Base-by-base conservation (phyloP, 2,797 vertebrate species). In the Lacerta bilineata region DNA sequence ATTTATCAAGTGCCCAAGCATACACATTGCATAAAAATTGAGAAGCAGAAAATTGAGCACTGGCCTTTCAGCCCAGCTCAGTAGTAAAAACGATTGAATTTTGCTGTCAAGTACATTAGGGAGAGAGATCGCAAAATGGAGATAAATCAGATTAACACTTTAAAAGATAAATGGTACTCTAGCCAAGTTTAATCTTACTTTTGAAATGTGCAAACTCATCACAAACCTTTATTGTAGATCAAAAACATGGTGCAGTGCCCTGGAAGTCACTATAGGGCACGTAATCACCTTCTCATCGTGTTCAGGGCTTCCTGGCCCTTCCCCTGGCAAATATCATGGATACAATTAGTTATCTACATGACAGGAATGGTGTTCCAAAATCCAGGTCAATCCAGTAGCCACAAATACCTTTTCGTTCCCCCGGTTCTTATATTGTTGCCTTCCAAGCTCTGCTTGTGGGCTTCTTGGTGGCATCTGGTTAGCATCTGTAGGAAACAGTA, bases 11-110 rank as follows among this genome's bases (percentile, higher is more conserved):
- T 80, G n/a, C 0, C 2, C 79, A 92, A 82, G 85, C 74, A 80
- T 84, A 94, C 86, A 87, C 85, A 75, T 25, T 80, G 89, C 86
- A 91, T 93, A 93, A 87, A 93, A 93, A 85, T 41, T 88, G 84
- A 91, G 92, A 84, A 90, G 93, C 71, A 90, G 93, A 91, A 95
- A 94, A 94, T 90, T 88, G 87, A 93, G 74, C 29, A 88, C 68
- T 91, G 92, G 84, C 80, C 87, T 91, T 93, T 94, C 90, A 89
- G 87, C 76, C 80, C 88, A 90, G 4, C 86, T 90, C 68, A 0
- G 90, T 25, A 93, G 88, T 86, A 90, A 95, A 90, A 90, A 29
- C 0, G 0, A 93, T 93, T 92, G 86, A 84, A 89, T 93, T 94
- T 91, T 86, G 61, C 84, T 85, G 80, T 76, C 92, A 84, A 93